A percentile compares a stretch with the other conserved stretches of the same genome.
Conservation (phyloP, 2,113 vertebrate genomes). For the Acrocephalus arundinaceus region DNA sequence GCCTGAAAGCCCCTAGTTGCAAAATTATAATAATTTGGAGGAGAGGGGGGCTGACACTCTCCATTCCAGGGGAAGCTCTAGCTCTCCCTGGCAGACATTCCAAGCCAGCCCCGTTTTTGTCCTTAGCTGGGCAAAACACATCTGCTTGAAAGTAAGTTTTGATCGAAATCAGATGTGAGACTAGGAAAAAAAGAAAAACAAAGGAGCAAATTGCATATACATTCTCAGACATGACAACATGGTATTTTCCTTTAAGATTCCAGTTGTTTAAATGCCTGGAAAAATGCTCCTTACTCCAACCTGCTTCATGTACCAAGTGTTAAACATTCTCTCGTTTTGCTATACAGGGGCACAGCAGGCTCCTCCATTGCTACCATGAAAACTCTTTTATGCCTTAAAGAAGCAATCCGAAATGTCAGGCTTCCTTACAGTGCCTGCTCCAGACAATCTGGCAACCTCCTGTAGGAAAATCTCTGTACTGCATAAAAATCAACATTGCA, state of each 20-base stretch:
- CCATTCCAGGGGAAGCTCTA: too few species aligned
- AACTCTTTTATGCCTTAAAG: background rate
- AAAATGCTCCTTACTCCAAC: background rate
- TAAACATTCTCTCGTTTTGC: background rate
- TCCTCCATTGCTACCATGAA: background rate
- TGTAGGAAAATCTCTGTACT: background rate
- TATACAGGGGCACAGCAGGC: background rate
- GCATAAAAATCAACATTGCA: background rate
- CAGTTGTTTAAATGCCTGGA: background rate
- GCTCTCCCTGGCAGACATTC: background rate
- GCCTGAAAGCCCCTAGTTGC: too few species aligned
- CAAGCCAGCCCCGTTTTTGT: background rate
- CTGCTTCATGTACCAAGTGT: background rate
- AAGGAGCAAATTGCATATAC: background rate
- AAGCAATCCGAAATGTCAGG: background rate
- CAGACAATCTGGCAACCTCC: background rate
- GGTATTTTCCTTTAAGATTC: background rate
- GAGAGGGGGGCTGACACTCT: too few species aligned
- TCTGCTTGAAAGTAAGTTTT: background rate
- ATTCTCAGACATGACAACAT: background rate
- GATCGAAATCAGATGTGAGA: background rate
- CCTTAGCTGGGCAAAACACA: background rate
- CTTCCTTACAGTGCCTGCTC: background rate
- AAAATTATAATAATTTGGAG: too few species aligned
- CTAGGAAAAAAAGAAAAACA: background rate